Evolutionary conservation across 2,113 vertebrate genomes (phyloP).

Genomic region (Microtus pennsylvanicus): DNA sequence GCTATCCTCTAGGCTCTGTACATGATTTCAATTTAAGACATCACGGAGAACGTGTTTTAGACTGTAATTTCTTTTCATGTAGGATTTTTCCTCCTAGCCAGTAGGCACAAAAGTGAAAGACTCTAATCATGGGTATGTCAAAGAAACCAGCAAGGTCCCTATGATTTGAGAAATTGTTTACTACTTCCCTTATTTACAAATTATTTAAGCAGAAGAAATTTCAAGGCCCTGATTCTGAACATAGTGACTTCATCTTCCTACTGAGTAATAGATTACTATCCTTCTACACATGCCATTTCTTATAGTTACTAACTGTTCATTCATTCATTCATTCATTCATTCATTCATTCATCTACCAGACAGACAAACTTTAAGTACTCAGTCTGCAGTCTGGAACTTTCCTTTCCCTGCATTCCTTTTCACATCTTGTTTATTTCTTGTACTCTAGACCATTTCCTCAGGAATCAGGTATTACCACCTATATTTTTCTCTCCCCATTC

Average conservation of each 20-base stretch:
- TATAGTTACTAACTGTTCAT: not conserved
- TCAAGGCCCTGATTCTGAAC: not conserved
- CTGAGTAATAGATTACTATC: not conserved
- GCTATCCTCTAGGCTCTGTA: not conserved
- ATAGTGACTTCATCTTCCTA: not conserved
- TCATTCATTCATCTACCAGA: not conserved
- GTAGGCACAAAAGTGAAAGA: not conserved
- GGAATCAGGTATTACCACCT: not conserved
- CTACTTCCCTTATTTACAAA: not conserved
- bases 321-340: not conserved
- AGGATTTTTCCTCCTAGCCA: not conserved
- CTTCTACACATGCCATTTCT: not conserved
- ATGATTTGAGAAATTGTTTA: not conserved
- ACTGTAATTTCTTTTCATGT: not conserved
- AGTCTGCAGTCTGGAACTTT: not conserved
- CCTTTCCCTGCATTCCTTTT: not conserved
- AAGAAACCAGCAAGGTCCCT: not conserved
- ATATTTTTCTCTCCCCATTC: rapidly evolving
- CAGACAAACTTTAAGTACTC: not conserved
- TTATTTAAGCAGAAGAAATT: not conserved
- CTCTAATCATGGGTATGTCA: not conserved
- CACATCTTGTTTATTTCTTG: not conserved
- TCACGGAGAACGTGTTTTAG: not conserved
- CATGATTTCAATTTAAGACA: not conserved
- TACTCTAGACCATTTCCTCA: not conserved